These are phyloP conservation scores for Agrenia bidenticulata DNA, from an alignment of 2,888 invertebrate species.

Conservation along the genomic window DNA sequence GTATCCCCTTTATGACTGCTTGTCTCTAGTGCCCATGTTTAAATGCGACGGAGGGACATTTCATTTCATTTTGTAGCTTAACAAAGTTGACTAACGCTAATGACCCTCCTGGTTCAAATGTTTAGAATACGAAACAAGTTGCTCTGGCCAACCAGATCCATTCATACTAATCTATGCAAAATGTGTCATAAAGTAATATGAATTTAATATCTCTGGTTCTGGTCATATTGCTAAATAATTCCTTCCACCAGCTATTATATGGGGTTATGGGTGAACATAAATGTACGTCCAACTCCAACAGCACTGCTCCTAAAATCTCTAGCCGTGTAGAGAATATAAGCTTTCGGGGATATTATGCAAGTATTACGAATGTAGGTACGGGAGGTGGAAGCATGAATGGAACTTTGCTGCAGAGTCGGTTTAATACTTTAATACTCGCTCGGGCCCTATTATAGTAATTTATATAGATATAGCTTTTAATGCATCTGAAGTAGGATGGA, in stretches of 20 bases:
- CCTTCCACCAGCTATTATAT: too few species aligned
- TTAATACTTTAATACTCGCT: constrained; percentile 22
- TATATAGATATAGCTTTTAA: constrained; percentile 16
- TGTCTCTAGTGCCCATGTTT: too few species aligned
- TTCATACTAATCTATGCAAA: constrained; percentile 10
- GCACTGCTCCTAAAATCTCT: too few species aligned
- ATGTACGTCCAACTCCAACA: too few species aligned
- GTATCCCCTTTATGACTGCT: too few species aligned
- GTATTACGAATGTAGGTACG: neutral
- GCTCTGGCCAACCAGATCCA: too few species aligned
- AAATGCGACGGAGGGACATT: neutral
- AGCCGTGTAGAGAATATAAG: too few species aligned
- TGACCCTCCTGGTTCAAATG: neutral
- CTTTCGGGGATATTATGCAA: constrained; percentile 1
- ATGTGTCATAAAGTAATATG: constrained; percentile 25
- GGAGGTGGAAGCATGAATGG: neutral
- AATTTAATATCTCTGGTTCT: constrained; percentile 11
- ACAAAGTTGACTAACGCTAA: constrained; percentile 12
- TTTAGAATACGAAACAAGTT: constrained; percentile 10
- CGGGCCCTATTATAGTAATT: constrained; percentile 17
- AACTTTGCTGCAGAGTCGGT: neutral
- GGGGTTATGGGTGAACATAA: too few species aligned
- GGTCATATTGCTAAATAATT: constrained; percentile 11
- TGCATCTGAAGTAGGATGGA: constrained; percentile 11
- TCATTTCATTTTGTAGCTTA: constrained; percentile 9